Evolutionary conservation across 2,888 invertebrate genomes (phyloP).

Genomic region (Trilocha varians): DNA sequence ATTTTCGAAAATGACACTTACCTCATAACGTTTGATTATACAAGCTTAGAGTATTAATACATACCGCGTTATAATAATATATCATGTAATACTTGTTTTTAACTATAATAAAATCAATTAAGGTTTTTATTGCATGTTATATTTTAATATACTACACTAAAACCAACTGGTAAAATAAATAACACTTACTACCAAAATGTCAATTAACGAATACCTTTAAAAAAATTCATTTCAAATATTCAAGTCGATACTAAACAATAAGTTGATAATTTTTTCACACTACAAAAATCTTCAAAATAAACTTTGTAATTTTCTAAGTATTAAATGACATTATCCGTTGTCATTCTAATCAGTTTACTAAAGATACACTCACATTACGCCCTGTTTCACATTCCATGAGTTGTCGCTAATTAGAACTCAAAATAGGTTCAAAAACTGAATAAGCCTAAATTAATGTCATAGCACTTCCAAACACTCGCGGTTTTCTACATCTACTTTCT

Average conservation of each 20-base stretch:
- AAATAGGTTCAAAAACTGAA: too few relatives aligned
- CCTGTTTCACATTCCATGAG: too few relatives aligned
- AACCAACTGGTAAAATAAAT: not conserved
- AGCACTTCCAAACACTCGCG: too few relatives aligned
- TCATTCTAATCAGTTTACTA: too few relatives aligned
- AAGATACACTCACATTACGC: too few relatives aligned
- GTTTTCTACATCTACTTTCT: too few relatives aligned
- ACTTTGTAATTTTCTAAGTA: not conserved
- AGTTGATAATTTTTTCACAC: not conserved
- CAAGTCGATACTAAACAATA: not conserved
- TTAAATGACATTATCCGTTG: not conserved
- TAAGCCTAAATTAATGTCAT: too few relatives aligned
- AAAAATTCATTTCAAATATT: not conserved
- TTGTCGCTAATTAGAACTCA: too few relatives aligned
- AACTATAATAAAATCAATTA: not conserved
- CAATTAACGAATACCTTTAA: not conserved
- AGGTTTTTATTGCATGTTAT: not conserved
- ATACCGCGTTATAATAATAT: not conserved
- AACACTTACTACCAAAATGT: not conserved
- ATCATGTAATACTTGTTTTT: not conserved
- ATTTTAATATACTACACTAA: not conserved
- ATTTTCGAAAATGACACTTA: not conserved
- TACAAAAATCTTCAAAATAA: not conserved
- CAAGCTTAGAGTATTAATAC: not conserved
- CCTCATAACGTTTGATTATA: not conserved